Percentiles rank a stretch among this genome's conserved stretches.
These are phyloP conservation scores for Entomobrya proxima DNA, from an alignment of 2,888 invertebrate genomes.

Conservation along the genomic window DNA sequence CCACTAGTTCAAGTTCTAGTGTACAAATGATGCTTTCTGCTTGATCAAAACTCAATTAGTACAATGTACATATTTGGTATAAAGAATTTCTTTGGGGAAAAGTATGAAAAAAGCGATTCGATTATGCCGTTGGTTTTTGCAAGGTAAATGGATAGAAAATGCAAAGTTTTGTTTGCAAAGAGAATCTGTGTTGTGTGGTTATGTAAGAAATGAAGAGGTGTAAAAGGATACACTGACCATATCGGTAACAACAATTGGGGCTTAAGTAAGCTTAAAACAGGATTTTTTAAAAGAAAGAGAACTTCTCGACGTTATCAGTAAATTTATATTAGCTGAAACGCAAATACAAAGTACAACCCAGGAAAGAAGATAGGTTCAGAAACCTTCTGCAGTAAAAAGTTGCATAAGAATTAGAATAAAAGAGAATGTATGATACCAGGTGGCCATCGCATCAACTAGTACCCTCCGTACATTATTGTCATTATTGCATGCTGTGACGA, in stretches of 20 bases:
- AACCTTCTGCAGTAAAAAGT: neutral
- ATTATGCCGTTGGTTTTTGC: slow-evolving; percentile 32
- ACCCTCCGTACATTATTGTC: no score
- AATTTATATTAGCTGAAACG: neutral
- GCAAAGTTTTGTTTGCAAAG: neutral
- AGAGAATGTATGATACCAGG: neutral
- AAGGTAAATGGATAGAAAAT: slow-evolving; percentile 29
- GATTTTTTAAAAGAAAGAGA: slow-evolving; percentile 16
- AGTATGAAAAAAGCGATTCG: slow-evolving; percentile 25
- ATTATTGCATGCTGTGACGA: neutral
- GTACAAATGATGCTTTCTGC: slow-evolving; percentile 1
- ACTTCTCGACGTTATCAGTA: neutral
- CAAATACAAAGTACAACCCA: slow-evolving; percentile 1
- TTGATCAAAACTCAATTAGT: slow-evolving; percentile 42
- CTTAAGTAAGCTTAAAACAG: slow-evolving; percentile 24
- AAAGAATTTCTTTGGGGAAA: neutral
- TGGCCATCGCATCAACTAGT: neutral
- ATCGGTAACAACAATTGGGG: neutral
- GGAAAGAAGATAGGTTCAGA: slow-evolving; percentile 26
- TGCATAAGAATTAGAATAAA: neutral
- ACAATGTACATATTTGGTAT: slow-evolving; percentile 47
- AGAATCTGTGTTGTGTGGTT: neutral
- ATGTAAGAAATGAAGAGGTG: neutral
- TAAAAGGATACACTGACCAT: neutral
- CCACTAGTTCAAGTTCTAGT: neutral